Evolutionary conservation across 2,113 vertebrate species (phyloP).

Genomic region (Lepisosteus oculatus): DNA sequence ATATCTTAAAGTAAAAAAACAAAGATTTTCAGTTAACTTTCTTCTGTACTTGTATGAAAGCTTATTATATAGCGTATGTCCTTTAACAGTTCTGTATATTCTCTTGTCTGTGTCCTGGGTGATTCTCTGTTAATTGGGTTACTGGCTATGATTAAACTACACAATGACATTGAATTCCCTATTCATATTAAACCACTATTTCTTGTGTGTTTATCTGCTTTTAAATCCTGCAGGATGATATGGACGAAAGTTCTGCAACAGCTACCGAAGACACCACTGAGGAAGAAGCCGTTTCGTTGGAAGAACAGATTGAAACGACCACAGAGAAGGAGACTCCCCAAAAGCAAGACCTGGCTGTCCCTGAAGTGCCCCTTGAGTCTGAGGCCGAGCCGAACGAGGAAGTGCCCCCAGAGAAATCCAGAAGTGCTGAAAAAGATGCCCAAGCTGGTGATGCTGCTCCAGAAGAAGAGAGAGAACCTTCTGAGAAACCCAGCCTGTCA

Average conservation of each 20-base stretch:
- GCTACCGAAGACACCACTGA: not conserved
- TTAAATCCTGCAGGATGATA: not conserved
- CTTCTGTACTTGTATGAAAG: too few species aligned
- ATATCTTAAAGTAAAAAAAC: too few species aligned
- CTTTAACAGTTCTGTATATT: not conserved
- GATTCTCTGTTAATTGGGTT: too few species aligned
- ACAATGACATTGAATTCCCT: not conserved
- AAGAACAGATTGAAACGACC: not conserved
- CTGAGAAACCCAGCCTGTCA: conserved; percentile 58
- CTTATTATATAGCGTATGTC: too few species aligned
- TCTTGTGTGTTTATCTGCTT: not conserved
- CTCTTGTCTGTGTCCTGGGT: not conserved
- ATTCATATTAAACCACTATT: not conserved
- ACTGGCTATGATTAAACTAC: not conserved
- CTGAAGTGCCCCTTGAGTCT: conserved; percentile 49
- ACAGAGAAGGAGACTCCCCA: conserved; percentile 47
- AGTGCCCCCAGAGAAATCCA: not conserved
- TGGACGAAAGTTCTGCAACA: not conserved
- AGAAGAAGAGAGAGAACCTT: conserved; percentile 43
- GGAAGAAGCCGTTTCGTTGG: not conserved
- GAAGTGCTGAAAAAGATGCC: not conserved
- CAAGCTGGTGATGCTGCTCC: conserved; percentile 24
- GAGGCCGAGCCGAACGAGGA: conserved; percentile 30
- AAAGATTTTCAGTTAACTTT: too few species aligned
- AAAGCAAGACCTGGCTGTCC: conserved; percentile 11